Evolutionary conservation across 1,140 invertebrate genomes (phyloP), one percentile per base, ranked within the genome.

Genomic region (Dinothrombium tinctorium): DNA sequence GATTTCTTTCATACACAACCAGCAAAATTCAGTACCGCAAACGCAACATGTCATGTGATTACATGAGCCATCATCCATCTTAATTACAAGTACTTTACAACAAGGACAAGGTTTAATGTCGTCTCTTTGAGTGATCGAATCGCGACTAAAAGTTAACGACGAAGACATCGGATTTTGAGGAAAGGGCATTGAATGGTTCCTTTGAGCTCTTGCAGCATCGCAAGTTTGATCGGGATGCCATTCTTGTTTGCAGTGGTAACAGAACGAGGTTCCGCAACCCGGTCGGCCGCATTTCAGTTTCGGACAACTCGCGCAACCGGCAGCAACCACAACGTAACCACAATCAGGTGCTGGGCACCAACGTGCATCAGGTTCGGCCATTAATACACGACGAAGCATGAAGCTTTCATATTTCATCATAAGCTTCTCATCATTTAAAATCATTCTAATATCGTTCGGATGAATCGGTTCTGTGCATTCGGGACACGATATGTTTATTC

Each of bases 151-250:
- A 45, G 65, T 72, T 12, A 74, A 56, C 23, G 73, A 72, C 2
- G 71, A 69, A 37, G 69, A 69, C 17, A 17, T n/a, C 12, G 28
- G 8, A 43, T 15, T 42, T 32, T 12, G 22, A 21, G 26, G 28
- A 40, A 7, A 9, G 21, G n/a, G 48, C 39, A 43, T 45, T 23
- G 33, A 44, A 20, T 36, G 20, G 14, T 73, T 70, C 21, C 82
- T 59, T 54, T 76, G 71, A 25, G 78, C 74, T 36, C 86, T 61
- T 0, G 87, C 87, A 37, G 83, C 78, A 64, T 94, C 84, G 57
- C 87, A 94, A 0, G 86, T 94, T 62, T 87, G 79, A 62, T 89
- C 89, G 9, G 87, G 84, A 60, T 96, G 89, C 89, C 89, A 96
- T 51, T 77, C 69, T 40, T 83, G 82, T 63, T 90, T 90, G 59